Evolutionary conservation across 2,797 vertebrate genomes (phyloP).

Genomic region (Heteromormyrus szaboi): DNA sequence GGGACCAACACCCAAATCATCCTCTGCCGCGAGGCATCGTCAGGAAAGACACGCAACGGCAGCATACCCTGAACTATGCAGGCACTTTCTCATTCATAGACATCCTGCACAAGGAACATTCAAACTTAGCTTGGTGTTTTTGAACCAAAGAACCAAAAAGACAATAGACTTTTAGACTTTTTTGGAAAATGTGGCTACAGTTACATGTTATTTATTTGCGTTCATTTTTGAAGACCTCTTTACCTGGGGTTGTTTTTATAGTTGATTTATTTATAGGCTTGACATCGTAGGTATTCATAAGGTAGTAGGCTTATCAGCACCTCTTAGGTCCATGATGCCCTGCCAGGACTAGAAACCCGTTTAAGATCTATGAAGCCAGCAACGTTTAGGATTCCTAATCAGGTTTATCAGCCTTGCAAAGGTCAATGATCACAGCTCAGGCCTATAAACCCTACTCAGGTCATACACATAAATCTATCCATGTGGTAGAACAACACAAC

Average conservation of each 20-base stretch:
- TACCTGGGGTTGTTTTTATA: background rate
- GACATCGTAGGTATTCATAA: background rate
- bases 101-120: background rate
- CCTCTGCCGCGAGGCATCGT: background rate
- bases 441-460: background rate
- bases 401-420: constrained; percentile 1
- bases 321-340: background rate
- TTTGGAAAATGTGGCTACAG: background rate
- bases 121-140: background rate
- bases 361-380: background rate
- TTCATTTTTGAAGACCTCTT: background rate
- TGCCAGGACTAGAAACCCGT: background rate
- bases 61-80: background rate
- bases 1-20: background rate
- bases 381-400: background rate
- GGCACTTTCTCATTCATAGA: background rate
- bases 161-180: background rate
- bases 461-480: background rate
- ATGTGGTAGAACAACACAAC: background rate
- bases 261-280: background rate
- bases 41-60: background rate
- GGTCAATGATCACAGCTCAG: background rate
- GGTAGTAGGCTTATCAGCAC: background rate
- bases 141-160: background rate
- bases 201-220: background rate